Base-by-base conservation (phyloP, 92 coral and sea anemone genomes). In the Blastomussa wellsi region DNA sequence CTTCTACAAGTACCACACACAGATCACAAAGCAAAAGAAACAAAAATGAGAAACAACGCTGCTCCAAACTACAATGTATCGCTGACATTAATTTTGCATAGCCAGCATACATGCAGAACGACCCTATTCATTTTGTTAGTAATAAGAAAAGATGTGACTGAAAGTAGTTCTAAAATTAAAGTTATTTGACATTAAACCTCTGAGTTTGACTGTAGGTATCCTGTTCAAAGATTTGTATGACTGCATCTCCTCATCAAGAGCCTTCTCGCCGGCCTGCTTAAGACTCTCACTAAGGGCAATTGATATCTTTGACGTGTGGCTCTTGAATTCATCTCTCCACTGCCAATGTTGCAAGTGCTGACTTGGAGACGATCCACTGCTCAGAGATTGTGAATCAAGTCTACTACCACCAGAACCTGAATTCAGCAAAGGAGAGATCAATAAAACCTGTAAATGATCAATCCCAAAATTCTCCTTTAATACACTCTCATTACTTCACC, bases 271-370 rank as follows among this genome's bases (percentile, higher is more conserved):
- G 7, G 90, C 83, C 70, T 90, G 80, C 74, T 90, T 94, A 53
- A 94, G 92, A 48, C 82, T 76, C 20, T 92, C 95, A 79, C 84
- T 90, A 57, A 94, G 87, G 28, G 91, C 89, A n/a, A 88, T 60
- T 66, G 98, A 94, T 82, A 94, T 87, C 48, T 94, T 85, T 69
- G 92, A 92, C n/a, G 83, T 85, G 52, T 89, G 89, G 65, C 88
- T 89, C 86, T 94, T 94, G 65, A 94, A 94, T 71, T 94, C 95
- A 32, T 92, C 93, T 36, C 98, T 78, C 98, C 98, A 94, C 0
- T 90, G 92, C 98, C 98, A 94, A 64, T 74, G 91, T 31, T 79
- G 91, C 31, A 86, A 77, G 32, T 84, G 51, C 59, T 55, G 77
- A 38, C 68, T 80, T 67, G 81, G 87, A 37, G 91, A 33, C 32